Evolutionary conservation across 2,888 invertebrate genomes (phyloP), one percentile per base, ranked within the genome.

Genomic region (Buathra laborator): DNA sequence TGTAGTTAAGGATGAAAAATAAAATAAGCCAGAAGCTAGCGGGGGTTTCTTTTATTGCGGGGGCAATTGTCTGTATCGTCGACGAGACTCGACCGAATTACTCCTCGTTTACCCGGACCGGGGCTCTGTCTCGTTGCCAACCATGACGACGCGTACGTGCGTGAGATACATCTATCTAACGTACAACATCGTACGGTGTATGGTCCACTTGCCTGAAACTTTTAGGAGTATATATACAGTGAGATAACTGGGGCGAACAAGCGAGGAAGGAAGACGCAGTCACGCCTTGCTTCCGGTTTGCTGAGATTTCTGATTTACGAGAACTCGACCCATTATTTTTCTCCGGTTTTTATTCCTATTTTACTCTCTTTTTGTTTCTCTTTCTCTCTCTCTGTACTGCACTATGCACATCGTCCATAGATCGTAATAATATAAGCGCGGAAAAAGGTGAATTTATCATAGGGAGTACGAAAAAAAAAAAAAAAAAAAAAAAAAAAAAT

Each of bases 291-390:
- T 10, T 51, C 16, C 43, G 19, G 68, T 29, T 19, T 29, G 32
- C 12, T 32, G 70, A 78, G 62, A 62, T 78, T 78, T 62, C 46
- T 70, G 70, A 70, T 78, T 71, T 78, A 70, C 59, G 46, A 46
- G 19, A 66, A 76, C 37, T 19, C 53, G n/a, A 46, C 14, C 29
- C 59, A 24, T 64, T 64, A 5, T 29, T 48, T 51, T 51, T 51
- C 32, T 12, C 59, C 24, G 24, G 24, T 24, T 24, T 24, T 24
- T 24, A 24, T 24, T 24, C 24, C 24, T 24, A 3, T 24, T 24
- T 24, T 24, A 12, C 29, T 43, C 16, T 46, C 14, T 7, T 1
- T 37, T 6, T 6, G n/a, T 16, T 10, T 53, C 19, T 43, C 9
- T 37, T 19, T 12, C 71, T 43, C 43, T 51, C 9, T 71, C 6